phyloP scores from a whole-genome alignment of 2,797 vertebrate species.

The Gallinago nigripennis region DNA sequence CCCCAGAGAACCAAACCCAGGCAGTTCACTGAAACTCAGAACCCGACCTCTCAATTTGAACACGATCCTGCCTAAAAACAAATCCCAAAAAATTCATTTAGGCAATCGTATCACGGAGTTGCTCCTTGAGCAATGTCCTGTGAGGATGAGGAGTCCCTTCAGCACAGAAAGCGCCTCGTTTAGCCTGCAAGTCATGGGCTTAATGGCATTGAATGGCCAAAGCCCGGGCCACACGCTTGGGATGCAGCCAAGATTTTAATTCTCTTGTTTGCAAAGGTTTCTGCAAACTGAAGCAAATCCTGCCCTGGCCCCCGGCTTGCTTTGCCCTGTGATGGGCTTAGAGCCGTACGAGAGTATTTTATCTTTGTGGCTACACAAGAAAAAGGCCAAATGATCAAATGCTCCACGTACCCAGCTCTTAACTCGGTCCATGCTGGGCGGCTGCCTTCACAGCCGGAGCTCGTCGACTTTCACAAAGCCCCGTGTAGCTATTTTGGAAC shows the following conservation, averaged over 20 bases:
- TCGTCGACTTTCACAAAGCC: not conserved
- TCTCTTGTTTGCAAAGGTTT: not conserved
- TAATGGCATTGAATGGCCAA: rapidly evolving
- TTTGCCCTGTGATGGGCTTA: not conserved
- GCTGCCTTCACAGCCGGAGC: not conserved
- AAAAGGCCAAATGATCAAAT: conserved; percentile 41
- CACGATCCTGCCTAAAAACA: not conserved
- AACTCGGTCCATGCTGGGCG: not conserved
- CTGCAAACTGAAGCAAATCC: not conserved
- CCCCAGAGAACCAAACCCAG: not conserved
- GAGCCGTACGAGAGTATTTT: not conserved
- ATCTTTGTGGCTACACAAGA: not conserved
- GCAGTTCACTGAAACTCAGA: not conserved
- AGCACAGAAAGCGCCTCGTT: not conserved
- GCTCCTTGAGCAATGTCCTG: not conserved
- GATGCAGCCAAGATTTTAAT: not conserved
- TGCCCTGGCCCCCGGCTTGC: not conserved
- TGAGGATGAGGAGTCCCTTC: not conserved
- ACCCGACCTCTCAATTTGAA: not conserved
- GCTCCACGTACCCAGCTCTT: not conserved
- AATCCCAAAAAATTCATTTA: not conserved
- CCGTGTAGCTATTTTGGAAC: conserved; percentile 14
- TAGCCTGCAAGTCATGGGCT: not conserved
- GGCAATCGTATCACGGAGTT: not conserved
- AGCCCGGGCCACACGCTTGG: not conserved